phyloP scores from a whole-genome alignment of 2,888 invertebrate species.

The Pyrrhia umbra region DNA sequence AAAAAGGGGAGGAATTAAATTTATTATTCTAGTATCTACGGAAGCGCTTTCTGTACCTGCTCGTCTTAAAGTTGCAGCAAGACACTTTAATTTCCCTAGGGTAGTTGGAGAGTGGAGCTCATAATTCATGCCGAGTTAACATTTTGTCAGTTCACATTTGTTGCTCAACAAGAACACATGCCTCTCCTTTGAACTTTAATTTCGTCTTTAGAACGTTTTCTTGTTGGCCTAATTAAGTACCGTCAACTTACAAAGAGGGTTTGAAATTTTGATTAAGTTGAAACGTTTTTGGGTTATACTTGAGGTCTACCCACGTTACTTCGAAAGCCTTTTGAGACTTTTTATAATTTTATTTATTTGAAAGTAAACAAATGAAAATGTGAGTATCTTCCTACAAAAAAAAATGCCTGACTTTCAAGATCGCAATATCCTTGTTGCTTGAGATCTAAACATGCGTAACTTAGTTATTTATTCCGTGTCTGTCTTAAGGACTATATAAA shows the following conservation, averaged over 20 bases:
- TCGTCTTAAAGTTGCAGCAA: slow-evolving; percentile 87
- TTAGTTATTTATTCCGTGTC: slow-evolving; percentile 40
- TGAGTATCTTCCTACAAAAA: slow-evolving; percentile 5
- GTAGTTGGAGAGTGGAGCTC: slow-evolving; percentile 80
- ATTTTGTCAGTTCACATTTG: slow-evolving; percentile 89
- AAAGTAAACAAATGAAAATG: slow-evolving; percentile 1
- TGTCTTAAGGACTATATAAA: slow-evolving; percentile 41
- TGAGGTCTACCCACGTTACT: slow-evolving; percentile 36
- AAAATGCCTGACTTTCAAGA: slow-evolving; percentile 20
- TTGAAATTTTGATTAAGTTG: slow-evolving; percentile 71
- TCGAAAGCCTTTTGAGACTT: slow-evolving; percentile 41
- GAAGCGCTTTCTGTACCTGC: slow-evolving; percentile 81
- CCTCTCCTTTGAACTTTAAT: slow-evolving; percentile 77
- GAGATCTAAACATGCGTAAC: slow-evolving; percentile 15
- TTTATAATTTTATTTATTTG: slow-evolving; percentile 31
- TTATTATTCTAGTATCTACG: slow-evolving; percentile 76
- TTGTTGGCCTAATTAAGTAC: slow-evolving; percentile 74
- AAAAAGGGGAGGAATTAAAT: slow-evolving; percentile 77
- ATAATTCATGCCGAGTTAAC: slow-evolving; percentile 89
- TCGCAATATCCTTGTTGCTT: slow-evolving; percentile 7
- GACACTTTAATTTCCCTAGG: slow-evolving; percentile 89
- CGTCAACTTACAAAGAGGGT: slow-evolving; percentile 61
- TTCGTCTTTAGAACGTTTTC: slow-evolving; percentile 70
- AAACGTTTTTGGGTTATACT: slow-evolving; percentile 54
- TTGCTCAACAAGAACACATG: slow-evolving; percentile 78